Evolutionary conservation across 2,888 invertebrate species (phyloP), one percentile per base, ranked within the genome.

Genomic region (Lasioglossum morio): DNA sequence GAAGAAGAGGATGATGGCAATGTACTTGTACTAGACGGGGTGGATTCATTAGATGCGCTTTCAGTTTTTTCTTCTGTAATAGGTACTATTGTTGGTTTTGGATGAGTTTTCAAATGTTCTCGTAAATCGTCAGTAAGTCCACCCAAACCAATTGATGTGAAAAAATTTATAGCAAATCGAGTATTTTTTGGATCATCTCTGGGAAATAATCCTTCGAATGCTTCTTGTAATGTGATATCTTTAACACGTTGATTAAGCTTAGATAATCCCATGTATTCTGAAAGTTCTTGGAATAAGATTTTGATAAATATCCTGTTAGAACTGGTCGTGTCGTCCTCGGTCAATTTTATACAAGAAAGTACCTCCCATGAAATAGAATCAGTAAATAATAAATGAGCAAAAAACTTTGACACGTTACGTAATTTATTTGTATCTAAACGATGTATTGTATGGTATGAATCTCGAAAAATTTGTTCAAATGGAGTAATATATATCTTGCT

Each of bases 301-400:
- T 99, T 99, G 82, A 99, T 98, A 94, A 99, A 99, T 93, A 99
- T 99, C 90, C 99, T 96, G 94, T 99, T 99, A 0, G 99, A 99
- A 89, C 99, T 99, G 0, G 99, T 99, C 0, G 99, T 99, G 90
- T 99, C 99, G 84, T 99, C 98, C 95, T 99, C 99, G 92, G 99
- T 99, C 77, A 99, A 95, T 92, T 97, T 97, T 75, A 99, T 98
- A 92, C 98, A 98, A 27, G 97, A 97, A 88, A 99, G 95, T 0
- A 98, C 99, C 95, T 98, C 98, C 99, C 99, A 99, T 74, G 98
- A 97, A 78, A 99, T 99, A 0, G 99, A 99, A 95, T 99, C 99
- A 0, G 99, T 99, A 92, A 98, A 98, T 0, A 99, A 96, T 1
- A 99, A 96, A 96, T 99, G 99, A 0, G 99, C 98, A 95, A 99